Evolutionary conservation across 2,113 vertebrate genomes (phyloP).

Genomic region (Daphoenositta chrysoptera): DNA sequence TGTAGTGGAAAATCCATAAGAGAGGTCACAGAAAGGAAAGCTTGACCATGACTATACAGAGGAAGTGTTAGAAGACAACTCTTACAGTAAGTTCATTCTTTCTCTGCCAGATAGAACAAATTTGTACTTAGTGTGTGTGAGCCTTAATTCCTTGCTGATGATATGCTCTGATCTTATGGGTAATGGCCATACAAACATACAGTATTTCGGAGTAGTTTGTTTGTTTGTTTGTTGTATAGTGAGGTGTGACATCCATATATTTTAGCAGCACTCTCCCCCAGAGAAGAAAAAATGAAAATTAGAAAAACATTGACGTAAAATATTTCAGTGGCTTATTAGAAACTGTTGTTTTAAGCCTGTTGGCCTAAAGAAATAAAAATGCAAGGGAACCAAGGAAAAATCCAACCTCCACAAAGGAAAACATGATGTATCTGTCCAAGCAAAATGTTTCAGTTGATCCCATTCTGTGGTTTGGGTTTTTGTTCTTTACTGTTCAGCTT

Average conservation of each 20-base stretch:
- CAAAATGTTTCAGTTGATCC: neutral
- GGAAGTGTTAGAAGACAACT: neutral
- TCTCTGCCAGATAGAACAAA: neutral
- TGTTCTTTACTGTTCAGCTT: neutral
- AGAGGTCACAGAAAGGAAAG: neutral
- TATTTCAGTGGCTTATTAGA: neutral
- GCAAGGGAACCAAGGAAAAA: neutral
- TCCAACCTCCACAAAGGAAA: neutral
- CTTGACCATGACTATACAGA: neutral
- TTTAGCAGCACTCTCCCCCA: neutral
- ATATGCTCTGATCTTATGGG: neutral
- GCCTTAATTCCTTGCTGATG: neutral
- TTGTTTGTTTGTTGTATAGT: neutral
- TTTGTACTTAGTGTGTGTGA: neutral
- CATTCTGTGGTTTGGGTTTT: neutral
- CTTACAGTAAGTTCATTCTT: neutral
- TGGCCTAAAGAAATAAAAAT: neutral
- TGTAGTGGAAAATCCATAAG: neutral
- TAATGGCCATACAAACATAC: neutral
- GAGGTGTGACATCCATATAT: neutral
- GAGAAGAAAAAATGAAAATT: neutral
- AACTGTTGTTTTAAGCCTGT: neutral
- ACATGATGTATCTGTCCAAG: neutral
- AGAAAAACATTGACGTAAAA: neutral
- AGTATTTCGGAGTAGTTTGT: neutral